A percentile compares a stretch with the other conserved stretches of the same genome.
These are phyloP conservation scores for Pomacea canaliculata DNA, from an alignment of 2,888 invertebrate genomes.

Conservation along the genomic window DNA sequence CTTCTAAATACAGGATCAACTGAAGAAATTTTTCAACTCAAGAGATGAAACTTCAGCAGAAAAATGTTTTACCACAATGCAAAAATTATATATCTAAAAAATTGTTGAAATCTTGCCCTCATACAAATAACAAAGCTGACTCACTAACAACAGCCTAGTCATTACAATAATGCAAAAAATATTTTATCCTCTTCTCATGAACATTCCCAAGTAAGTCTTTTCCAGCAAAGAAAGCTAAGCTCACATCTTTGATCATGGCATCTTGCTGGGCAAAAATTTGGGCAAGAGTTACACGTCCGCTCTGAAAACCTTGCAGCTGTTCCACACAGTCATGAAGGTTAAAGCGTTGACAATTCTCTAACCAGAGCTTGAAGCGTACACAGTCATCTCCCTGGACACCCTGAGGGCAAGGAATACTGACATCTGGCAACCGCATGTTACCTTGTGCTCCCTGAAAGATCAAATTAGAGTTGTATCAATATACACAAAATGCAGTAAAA, in stretches of 20 bases:
- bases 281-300: constrained; percentile 52
- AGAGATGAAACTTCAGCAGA: too few species aligned
- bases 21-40: too few species aligned
- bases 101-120: too few species aligned
- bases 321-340: constrained; percentile 54
- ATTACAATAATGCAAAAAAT: too few species aligned
- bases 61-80: too few species aligned
- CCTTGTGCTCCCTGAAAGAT: constrained; percentile 22
- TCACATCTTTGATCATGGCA: constrained; percentile 41
- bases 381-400: constrained; percentile 65
- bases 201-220: too few species aligned
- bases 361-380: constrained; percentile 58
- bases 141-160: too few species aligned
- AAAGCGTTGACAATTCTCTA: constrained; percentile 60
- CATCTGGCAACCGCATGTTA: constrained; percentile 14
- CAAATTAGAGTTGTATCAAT: not conserved
- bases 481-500: too few species aligned
- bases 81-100: too few species aligned
- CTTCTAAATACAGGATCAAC: too few species aligned
- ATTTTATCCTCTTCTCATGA: too few species aligned
- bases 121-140: too few species aligned
- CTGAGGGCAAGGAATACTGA: constrained; percentile 53
- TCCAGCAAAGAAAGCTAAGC: constrained; percentile 1
- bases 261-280: constrained; percentile 62
- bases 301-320: constrained; percentile 43